phyloP scores from a whole-genome alignment of 1,140 invertebrate genomes.

The Apis mellifera region DNA sequence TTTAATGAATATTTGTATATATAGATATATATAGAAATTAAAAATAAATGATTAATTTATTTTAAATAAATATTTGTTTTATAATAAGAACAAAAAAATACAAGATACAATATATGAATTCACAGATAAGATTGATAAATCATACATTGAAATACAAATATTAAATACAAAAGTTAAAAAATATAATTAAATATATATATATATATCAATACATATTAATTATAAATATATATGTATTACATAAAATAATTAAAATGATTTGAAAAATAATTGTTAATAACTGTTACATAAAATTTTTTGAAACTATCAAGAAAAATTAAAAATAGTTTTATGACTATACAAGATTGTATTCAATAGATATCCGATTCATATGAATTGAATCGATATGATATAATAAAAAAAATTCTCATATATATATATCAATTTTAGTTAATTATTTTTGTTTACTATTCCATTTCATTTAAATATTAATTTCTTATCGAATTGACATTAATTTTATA shows the following conservation, averaged over 20 bases:
- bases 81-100: neutral
- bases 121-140: neutral
- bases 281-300: neutral
- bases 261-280: neutral
- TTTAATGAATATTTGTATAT: neutral
- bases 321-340: too few relatives aligned
- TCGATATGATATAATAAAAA: too few relatives aligned
- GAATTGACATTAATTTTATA: too few relatives aligned
- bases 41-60: neutral
- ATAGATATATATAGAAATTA: neutral
- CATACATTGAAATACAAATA: neutral
- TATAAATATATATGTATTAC: neutral
- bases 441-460: too few relatives aligned
- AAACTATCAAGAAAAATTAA: neutral
- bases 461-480: too few relatives aligned
- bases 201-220: neutral
- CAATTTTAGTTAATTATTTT: too few relatives aligned
- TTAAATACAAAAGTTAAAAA: neutral
- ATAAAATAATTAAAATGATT: neutral
- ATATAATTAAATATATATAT: neutral
- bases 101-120: neutral
- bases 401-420: too few relatives aligned
- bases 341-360: too few relatives aligned
- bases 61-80: constrained; percentile 11
- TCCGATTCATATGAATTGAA: too few relatives aligned